phyloP scores from a whole-genome alignment of 1,140 invertebrate species.

The Choristoneura fumiferana region DNA sequence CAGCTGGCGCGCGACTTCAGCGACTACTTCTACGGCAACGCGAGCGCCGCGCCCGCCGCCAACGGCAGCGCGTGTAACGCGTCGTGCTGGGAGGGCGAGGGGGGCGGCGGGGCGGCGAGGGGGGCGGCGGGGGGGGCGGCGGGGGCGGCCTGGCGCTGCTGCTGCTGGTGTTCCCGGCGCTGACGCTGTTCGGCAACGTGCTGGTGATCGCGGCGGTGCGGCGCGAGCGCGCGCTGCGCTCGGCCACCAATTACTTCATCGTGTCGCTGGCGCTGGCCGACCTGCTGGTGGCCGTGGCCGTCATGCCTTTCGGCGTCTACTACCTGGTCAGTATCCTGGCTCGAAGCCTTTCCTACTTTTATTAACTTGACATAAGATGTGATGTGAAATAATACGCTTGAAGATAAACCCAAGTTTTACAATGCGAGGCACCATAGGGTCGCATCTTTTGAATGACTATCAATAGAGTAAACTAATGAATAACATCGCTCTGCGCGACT shows the following conservation, averaged over 20 bases:
- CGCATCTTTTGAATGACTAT: no score
- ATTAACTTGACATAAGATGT: no score
- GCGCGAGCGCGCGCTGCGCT: slow-evolving; percentile 92
- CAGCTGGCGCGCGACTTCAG: slow-evolving; percentile 12
- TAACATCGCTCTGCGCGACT: no score
- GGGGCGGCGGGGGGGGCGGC: no score
- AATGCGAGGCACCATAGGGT: no score
- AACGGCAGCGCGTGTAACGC: neutral
- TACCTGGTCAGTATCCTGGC: slow-evolving; percentile 87
- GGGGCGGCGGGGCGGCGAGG: no score
- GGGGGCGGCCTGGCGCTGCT: slow-evolving; percentile 81
- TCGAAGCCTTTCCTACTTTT: no score
- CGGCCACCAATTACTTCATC: slow-evolving; percentile 99
- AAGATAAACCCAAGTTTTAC: no score
- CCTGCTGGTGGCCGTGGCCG: slow-evolving; percentile 95
- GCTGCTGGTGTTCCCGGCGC: slow-evolving; percentile 92
- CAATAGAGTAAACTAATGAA: no score
- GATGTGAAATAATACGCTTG: no score
- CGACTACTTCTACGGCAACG: slow-evolving; percentile 10
- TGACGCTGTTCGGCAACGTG: slow-evolving; percentile 97
- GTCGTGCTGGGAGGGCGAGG: neutral
- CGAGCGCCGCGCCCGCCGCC: neutral
- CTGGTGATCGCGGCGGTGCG: slow-evolving; percentile 96
- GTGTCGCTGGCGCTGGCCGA: slow-evolving; percentile 97
- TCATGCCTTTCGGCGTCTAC: slow-evolving; percentile 99